Conservation (phyloP, 2,888 invertebrate species). For the Mayetiola destructor region DNA sequence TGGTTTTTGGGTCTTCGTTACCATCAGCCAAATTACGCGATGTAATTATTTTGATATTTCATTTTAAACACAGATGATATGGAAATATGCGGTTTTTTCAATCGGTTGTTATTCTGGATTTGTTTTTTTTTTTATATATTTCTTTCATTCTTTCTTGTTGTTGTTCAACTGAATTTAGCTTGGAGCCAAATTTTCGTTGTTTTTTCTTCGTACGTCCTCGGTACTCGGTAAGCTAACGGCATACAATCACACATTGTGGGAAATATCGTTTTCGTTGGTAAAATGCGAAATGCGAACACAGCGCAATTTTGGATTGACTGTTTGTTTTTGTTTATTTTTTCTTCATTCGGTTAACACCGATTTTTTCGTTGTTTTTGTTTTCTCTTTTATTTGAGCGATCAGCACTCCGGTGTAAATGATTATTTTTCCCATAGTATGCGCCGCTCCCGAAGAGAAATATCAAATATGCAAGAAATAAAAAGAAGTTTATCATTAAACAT, state of each 20-base stretch:
- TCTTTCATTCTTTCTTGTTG: neutral
- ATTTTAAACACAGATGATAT: slow-evolving; percentile 1
- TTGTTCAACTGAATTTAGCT: neutral
- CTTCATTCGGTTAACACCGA: slow-evolving; percentile 10
- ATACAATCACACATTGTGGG: neutral
- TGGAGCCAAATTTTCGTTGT: no score
- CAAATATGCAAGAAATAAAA: neutral
- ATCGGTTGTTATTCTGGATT: neutral
- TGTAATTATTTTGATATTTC: slow-evolving; percentile 10
- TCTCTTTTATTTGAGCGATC: no score
- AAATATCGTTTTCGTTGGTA: neutral
- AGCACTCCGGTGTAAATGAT: neutral
- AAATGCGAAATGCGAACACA: no score
- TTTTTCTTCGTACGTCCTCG: no score
- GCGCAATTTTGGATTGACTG: no score
- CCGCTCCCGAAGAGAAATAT: neutral
- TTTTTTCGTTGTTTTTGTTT: neutral
- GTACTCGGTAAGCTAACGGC: no score
- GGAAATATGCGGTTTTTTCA: neutral
- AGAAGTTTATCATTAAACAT: neutral
- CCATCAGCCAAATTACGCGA: slow-evolving; percentile 1
- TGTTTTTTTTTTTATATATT: neutral
- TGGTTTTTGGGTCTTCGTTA: neutral
- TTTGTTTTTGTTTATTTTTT: no score
- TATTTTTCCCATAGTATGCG: slow-evolving; percentile 7